Evolutionary conservation across 2,888 invertebrate species (phyloP), one percentile per base, ranked within the genome.

Genomic region (Drosophila melanosoma): DNA sequence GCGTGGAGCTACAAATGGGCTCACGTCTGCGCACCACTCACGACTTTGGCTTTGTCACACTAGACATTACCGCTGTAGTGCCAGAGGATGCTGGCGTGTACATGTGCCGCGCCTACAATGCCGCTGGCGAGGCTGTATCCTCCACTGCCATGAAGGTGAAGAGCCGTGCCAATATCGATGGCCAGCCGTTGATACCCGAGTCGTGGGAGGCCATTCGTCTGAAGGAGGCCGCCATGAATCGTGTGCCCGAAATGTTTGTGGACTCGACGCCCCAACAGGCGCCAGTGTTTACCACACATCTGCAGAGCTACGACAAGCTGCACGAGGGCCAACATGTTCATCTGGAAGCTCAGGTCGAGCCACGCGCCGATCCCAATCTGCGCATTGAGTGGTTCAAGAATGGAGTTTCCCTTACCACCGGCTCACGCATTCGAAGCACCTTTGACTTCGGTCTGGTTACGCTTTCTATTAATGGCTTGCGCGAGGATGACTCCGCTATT

Each of bases 381-480:
- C 95, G 96, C 70, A 96, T 97, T 65, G 98, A 98, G 93, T 98
- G 98, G 98, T 98, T 97, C 93, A 98, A 98, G 91, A 98, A 98
- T 91, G 97, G 98, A n/a, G 93, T 97, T 53, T 95, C 97, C 0
- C 94, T 98, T 23, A 97, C 97, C 69, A 97, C 97, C 70, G 98
- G 97, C 81, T 96, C 98, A 40, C 95, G 99, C 82, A 95, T 99
- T 75, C 96, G 97, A 91, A 98, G 98, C 83, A 97, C 98, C 33
- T 98, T 99, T 91, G 99, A 99, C 92, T 99, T 99, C 93, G 99
- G 99, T 56, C 95, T 98, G 72, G 99, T 99, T 0, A 97, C 98
- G 0, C 93, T 99, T 35, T 97, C 98, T 20, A 96, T 99, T 72
- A 97, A 97, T 91, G 96, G 97, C 3, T 91, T 98, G 51, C 95